Evolutionary conservation across 2,888 invertebrate genomes (phyloP), one percentile per base, ranked within the genome.

Genomic region (Synergus japonicus): DNA sequence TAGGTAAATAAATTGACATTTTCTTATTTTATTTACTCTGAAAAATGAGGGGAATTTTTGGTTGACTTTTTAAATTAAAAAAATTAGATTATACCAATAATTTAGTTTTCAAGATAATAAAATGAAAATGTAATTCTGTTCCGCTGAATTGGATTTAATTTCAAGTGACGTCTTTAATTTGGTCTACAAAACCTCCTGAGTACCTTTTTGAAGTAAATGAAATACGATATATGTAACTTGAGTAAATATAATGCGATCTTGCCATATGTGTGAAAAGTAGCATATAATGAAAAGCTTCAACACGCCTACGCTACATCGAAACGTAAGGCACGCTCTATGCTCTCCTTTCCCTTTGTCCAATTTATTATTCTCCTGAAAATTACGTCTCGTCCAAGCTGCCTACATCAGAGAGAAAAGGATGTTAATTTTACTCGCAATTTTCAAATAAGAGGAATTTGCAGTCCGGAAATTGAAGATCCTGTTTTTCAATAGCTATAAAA

Each of bases 331-430:
- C 77, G 81, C 81, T 82, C 82, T 78, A 67, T 69, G 67, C 18
- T 78, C 82, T 79, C 79, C 77, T 83, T 83, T 86, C 83, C 87
- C 87, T 88, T 88, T 88, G 88, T 88, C 85, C 87, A 88, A 88
- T 88, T 88, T 87, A 86, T 87, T 86, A 86, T 87, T 85, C 81
- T 83, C 85, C 86, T 83, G 87, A 85, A 86, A 86, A 86, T 87
- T 86, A 86, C 83, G 86, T 86, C 85, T 83, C 85, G 86, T 82
- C 83, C 82, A 78, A 83, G 80, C 79, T 76, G 77, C 78, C 60
- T 77, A 63, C 76, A 76, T 77, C 60, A 78, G 78, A 76, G 73
- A 73, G 73, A 54, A 73, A 73, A 73, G 73, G 54, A 73, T 73
- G 73, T 73, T 73, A 73, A 73, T 73, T 69, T 54, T 54, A 54